Base-by-base conservation (phyloP, 2,113 vertebrate species). In the Sapayoa aenigma region DNA sequence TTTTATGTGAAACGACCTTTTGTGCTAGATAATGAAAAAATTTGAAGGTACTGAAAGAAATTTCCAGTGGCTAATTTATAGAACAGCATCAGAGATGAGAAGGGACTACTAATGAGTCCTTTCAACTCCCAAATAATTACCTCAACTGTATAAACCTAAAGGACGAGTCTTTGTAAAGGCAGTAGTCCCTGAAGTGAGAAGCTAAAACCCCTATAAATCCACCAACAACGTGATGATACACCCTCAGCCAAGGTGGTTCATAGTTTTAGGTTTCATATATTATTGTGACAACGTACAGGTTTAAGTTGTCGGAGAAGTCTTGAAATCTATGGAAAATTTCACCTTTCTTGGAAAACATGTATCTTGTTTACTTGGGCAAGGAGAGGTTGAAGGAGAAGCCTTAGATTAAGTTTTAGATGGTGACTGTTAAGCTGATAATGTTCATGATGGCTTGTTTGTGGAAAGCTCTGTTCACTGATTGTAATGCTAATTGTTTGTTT, bases 1-100 rank as follows among this genome's bases (percentile, higher is more conserved):
- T 84, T 94, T 89, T 49, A 63, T 44, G 63, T 62, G 46, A 81
- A 89, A 84, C 77, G 42, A 92, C 68, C 50, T 89, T 94, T 89
- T 55, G 73, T 94, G 72, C 37, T 59, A 84, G 60, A 69, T 81
- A 89, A 84, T 46, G n/a, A 81, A 84, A 89, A 39, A 80, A 77
- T 71, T 23, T 5, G 3, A 89, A 84, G 47, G 39, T 71, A 71
- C 80, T 35, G 50, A 56, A 65, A 59, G 31, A 88, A 73, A 83
- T 92, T 83, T 90, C 67, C 63, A 69, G 63, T 80, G 86, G 25
- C 68, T 94, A 77, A 76, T 86, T 94, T 79, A 71, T 23, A 53
- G 76, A 94, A 77, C 0, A 0, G 37, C n/a, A 80, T 80, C n/a
- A 44, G 63, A 80, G 59, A 46, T 47, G 63, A 94, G 85, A 78